Evolutionary conservation across 2,888 invertebrate species (phyloP), one percentile per base, ranked within the genome.

Genomic region (Micoletzkya japonica): DNA sequence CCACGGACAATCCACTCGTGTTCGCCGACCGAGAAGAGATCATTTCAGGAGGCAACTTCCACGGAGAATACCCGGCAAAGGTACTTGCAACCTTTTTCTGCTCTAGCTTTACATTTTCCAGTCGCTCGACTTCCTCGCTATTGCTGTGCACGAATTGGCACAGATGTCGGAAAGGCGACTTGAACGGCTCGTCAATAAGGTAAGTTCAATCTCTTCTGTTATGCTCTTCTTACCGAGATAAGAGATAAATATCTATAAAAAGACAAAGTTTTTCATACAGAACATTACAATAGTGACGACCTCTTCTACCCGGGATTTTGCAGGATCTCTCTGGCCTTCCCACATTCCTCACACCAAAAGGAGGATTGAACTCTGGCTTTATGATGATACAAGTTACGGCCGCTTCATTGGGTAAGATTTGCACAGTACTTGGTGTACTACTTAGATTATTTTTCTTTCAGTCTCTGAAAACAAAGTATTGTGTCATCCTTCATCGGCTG

Each of bases 41-140:
- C 58, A 89, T 91, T 71, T 90, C 90, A 6, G 90, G 90, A 4
- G 91, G 91, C 58, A 91, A 91, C 84, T 91, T 91, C 85, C 91
- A 91, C 79, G 91, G 90, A 6, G 91, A 91, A 86, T 91, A 91
- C 82, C 90, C 90, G 3, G 90, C 90, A 14, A 91, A 91, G 86
- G 89, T 88, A 28, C 32, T 50, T 28, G n/a, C 17, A 17, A 14
- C 30, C 17, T 26, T n/a, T 54, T 28, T n/a, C 28, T 17, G 20
- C 50, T 17, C 4, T 50, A 24, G 6, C 6, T 17, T 7, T 50
- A 32, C 28, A 39, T n/a, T 60, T 67, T 76, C 14, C 72, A 88
- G 87, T 90, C 88, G 2, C 85, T 90, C 64, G 91, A 91, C 82
- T 91, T 89, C 81, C 86, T 91, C 73, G 90, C 90, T 0, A 90